Percentiles rank a stretch among this genome's conserved stretches.
These are phyloP conservation scores for Pithys albifrons DNA, from an alignment of 2,113 vertebrate genomes.

Conservation along the genomic window DNA sequence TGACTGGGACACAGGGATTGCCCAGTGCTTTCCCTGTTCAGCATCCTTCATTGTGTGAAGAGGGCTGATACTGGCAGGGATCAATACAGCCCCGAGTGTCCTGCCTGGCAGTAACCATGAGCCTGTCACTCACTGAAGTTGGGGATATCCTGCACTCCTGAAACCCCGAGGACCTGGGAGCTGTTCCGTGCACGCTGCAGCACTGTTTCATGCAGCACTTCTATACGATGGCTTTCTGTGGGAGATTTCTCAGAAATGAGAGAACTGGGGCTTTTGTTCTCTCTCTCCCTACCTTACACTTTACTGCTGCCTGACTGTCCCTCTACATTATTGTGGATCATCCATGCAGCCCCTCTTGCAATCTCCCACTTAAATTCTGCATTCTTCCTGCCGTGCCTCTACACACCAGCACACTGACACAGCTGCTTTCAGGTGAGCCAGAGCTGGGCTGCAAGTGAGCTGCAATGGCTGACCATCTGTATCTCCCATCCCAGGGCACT, in stretches of 20 bases:
- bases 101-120: not conserved
- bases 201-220: not conserved
- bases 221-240: not conserved
- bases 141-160: not conserved
- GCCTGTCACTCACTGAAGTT: not conserved
- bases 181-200: rapidly evolving
- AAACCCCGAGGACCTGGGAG: not conserved
- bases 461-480: rapidly evolving
- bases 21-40: not conserved
- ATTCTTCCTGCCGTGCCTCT: not conserved
- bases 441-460: not conserved
- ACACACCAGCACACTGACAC: rapidly evolving
- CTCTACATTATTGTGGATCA: not conserved
- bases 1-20: not conserved
- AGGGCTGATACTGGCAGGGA: not conserved
- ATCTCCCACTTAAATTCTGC: not conserved
- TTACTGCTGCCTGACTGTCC: not conserved
- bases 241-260: not conserved
- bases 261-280: not conserved
- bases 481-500: not conserved
- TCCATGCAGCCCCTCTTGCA: not conserved
- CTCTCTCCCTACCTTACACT: not conserved
- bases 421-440: rapidly evolving
- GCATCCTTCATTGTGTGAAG: not conserved
- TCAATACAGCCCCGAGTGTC: not conserved